phyloP scores from a whole-genome alignment of 2,797 vertebrate species.

The Pipistrellus pipistrellus region DNA sequence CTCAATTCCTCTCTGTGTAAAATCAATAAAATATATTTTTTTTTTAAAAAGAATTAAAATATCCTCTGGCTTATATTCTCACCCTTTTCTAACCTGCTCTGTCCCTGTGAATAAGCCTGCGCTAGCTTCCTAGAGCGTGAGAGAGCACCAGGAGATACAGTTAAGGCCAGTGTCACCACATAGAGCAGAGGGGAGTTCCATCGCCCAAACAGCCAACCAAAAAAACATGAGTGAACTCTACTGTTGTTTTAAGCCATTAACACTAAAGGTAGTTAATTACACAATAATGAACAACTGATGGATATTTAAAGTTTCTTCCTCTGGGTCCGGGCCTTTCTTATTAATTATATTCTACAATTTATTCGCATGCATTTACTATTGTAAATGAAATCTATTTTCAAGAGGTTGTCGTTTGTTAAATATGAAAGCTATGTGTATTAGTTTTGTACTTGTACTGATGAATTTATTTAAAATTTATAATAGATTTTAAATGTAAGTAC shows the following conservation, averaged over 20 bases:
- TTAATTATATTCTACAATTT: neutral
- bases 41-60: neutral
- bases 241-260: neutral
- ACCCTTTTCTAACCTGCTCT: neutral
- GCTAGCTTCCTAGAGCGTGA: neutral
- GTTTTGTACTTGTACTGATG: neutral
- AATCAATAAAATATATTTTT: no score
- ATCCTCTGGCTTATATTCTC: neutral
- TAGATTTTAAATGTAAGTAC: neutral
- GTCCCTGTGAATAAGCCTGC: neutral
- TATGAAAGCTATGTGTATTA: neutral
- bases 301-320: neutral
- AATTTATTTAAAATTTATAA: conserved; percentile 6
- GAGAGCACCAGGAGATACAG: fast-evolving
- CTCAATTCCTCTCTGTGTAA: no score
- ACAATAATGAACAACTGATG: neutral
- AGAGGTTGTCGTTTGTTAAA: neutral
- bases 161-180: neutral
- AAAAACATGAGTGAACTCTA: neutral
- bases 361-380: neutral
- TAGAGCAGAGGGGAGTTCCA: neutral
- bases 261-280: neutral
- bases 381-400: neutral
- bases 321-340: neutral
- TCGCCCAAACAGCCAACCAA: neutral